A percentile compares a stretch with the other conserved stretches of the same genome.
phyloP scores from a whole-genome alignment of 2,113 vertebrate genomes.

The Tinamus guttatus region DNA sequence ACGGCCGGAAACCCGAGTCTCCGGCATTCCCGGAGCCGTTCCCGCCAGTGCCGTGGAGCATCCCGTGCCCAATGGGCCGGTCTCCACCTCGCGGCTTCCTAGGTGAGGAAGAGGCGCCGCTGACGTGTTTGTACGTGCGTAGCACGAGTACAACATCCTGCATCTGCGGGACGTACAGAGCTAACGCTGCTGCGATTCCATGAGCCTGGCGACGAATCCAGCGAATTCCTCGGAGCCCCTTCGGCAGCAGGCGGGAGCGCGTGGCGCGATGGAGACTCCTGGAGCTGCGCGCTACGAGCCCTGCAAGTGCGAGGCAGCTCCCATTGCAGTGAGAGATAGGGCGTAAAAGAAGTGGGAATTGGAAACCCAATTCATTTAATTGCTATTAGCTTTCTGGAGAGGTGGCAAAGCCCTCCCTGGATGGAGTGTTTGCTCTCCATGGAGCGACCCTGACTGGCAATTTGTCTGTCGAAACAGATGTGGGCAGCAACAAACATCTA shows the following conservation, averaged over 20 bases:
- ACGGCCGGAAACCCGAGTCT: neutral
- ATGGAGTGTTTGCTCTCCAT: constrained; percentile 56
- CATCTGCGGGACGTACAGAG: neutral
- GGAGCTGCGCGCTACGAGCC: neutral
- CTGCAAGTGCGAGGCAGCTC: neutral
- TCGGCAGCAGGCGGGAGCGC: neutral
- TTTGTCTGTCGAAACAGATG: constrained; percentile 84
- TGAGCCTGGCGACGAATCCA: neutral
- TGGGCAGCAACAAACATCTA: constrained; percentile 82
- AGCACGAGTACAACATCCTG: fast-evolving
- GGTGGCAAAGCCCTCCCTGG: constrained; percentile 42
- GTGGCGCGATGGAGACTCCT: neutral
- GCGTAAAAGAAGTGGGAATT: neutral
- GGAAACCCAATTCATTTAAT: neutral
- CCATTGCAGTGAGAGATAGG: fast-evolving
- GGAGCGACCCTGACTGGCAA: constrained; percentile 65
- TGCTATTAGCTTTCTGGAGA: neutral
- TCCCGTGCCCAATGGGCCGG: fast-evolving
- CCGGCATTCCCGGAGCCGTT: fast-evolving
- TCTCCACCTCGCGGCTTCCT: fast-evolving
- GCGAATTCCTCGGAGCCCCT: fast-evolving
- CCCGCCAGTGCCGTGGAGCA: fast-evolving
- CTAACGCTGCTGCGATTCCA: neutral
- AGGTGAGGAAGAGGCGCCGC: fast-evolving
- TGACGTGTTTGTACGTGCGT: too few relatives aligned